phyloP scores from a whole-genome alignment of 2,888 invertebrate genomes.

The Sinotaia quadrata region DNA sequence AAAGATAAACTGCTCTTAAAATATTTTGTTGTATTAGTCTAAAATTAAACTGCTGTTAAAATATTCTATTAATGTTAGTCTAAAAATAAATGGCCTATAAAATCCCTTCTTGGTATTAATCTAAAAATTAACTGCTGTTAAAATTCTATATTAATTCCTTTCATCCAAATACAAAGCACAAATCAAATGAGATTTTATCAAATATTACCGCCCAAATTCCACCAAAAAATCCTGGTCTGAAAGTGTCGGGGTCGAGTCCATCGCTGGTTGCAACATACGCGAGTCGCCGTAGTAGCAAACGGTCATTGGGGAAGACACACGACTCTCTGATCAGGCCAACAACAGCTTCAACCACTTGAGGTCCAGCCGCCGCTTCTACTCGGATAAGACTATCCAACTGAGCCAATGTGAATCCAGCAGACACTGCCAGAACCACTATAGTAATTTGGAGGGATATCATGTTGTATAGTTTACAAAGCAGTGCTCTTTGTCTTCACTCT shows the following conservation, averaged over 20 bases:
- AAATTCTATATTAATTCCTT: too few relatives aligned
- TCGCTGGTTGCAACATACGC: constrained; percentile 16
- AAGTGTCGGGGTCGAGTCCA: constrained; percentile 9
- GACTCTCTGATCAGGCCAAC: constrained; percentile 17
- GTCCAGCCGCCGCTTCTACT: not conserved
- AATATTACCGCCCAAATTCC: constrained; percentile 23
- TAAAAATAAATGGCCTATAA: not conserved
- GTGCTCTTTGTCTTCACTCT: too few relatives aligned
- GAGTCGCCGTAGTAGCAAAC: constrained; percentile 7
- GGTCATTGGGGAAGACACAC: constrained; percentile 21
- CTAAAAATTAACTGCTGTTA: too few relatives aligned
- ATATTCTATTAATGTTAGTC: not conserved
- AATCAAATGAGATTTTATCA: too few relatives aligned
- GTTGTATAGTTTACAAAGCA: too few relatives aligned
- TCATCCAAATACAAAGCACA: too few relatives aligned
- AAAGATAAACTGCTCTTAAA: too few relatives aligned
- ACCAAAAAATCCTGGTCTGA: constrained; percentile 17
- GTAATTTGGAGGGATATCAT: not conserved
- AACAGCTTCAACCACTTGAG: constrained; percentile 18
- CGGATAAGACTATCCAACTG: constrained; percentile 12
- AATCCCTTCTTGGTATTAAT: not conserved
- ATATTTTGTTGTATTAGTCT: too few relatives aligned
- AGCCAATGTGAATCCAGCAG: not conserved
- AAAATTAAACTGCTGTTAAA: not conserved
- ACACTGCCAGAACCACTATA: not conserved